Base-by-base conservation (phyloP, 2,888 invertebrate species). In the Itoplectis maculator region DNA sequence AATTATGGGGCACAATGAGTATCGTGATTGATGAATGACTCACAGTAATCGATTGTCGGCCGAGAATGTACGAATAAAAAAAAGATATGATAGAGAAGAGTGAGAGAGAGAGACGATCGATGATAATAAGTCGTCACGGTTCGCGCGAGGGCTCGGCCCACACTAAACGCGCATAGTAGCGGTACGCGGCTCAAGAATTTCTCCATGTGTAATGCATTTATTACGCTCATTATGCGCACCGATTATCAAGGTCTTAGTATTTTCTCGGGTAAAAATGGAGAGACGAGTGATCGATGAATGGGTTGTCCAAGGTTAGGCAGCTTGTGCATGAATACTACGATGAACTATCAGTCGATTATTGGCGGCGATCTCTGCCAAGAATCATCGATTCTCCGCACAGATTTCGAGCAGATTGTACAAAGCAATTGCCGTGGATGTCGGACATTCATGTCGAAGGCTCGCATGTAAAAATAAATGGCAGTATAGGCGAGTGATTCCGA, bases 1-100 rank as follows among this genome's bases (percentile, higher is more conserved):
- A 65, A 65, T 75, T 63, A 54, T 15, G 47, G 18, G 56, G 45
- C 63, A 45, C 59, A 18, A 76, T 63, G 63, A 49, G 37, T 49
- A 59, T 72, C 70, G 65, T 81, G 76, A 81, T 81, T 81, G 49
- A 81, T 81, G 80, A 70, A 76, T 80, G 47, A 40, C 40, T 73
- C 49, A 29, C 29, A 29, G 29, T 47, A 72, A 29, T 61, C 54
- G 23, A 73, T 79, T 37, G 56, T 66, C 73, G 69, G 40, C 40
- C 54, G 65, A 54, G 63, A 15, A 47, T 63, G 84, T 68, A 77
- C 40, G 75, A 72, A 65, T 45, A 63, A 68, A 72, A 72, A 15
- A 18, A 68, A 61, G 40, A 40, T 18, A 70, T 20, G 79, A 68
- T 75, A 37, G 54, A 75, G 74, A 70, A 83, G 79, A 69, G 83